These are phyloP conservation scores for Pseudococcus jackbeardsleyi DNA, from an alignment of 2,888 invertebrate species.

Conservation along the genomic window DNA sequence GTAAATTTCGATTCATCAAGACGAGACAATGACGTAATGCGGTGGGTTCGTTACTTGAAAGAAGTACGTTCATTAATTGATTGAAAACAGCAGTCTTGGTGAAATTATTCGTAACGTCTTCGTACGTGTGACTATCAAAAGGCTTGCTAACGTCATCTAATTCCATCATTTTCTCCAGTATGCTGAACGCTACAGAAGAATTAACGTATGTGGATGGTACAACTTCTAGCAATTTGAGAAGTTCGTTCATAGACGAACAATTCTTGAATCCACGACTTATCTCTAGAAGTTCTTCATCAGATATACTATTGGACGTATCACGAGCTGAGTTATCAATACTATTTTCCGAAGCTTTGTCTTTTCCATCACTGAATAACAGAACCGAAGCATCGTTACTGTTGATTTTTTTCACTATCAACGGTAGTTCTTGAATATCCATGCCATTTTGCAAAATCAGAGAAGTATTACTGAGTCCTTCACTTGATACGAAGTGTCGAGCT, in stretches of 20 bases:
- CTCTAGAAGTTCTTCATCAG: slow-evolving; percentile 68
- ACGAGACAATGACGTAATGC: slow-evolving; percentile 71
- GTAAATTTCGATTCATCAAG: slow-evolving; percentile 69
- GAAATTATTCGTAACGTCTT: slow-evolving; percentile 69
- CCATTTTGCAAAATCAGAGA: slow-evolving; percentile 79
- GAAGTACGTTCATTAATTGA: slow-evolving; percentile 72
- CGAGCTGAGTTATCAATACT: slow-evolving; percentile 51
- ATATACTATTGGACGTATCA: slow-evolving; percentile 51
- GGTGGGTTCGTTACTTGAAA: slow-evolving; percentile 70
- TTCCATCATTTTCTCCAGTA: slow-evolving; percentile 71
- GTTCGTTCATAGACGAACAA: slow-evolving; percentile 69
- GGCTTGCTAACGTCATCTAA: slow-evolving; percentile 69
- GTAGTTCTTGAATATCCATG: slow-evolving; percentile 78
- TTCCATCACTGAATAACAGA: slow-evolving; percentile 7
- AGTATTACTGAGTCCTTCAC: slow-evolving; percentile 69
- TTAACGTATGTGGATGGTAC: slow-evolving; percentile 72
- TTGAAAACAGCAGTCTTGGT: slow-evolving; percentile 71
- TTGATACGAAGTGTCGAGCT: slow-evolving; percentile 35
- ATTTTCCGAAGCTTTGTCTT: neutral
- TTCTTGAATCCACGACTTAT: slow-evolving; percentile 69
- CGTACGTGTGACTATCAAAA: slow-evolving; percentile 68
- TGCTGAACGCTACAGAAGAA: slow-evolving; percentile 71
- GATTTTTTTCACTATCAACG: slow-evolving; percentile 74
- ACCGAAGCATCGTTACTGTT: slow-evolving; percentile 62
- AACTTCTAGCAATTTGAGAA: slow-evolving; percentile 71